Evolutionary conservation across 2,113 vertebrate species (phyloP).

Genomic region (Neopipo cinnamomea): DNA sequence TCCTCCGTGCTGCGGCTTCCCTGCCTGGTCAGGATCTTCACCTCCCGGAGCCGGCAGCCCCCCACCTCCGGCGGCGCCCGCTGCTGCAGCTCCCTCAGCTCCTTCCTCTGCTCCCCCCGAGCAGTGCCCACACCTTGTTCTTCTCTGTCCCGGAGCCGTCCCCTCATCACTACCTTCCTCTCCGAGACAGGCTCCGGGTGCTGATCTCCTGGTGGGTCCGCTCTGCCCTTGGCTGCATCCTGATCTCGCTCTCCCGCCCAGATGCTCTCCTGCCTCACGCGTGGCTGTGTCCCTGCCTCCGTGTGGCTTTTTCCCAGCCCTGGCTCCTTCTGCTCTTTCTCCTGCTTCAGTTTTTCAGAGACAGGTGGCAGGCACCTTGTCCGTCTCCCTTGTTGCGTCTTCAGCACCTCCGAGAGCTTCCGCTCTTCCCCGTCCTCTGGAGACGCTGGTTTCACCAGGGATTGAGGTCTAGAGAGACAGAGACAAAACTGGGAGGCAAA

Average conservation of each 20-base stretch:
- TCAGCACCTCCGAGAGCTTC: conserved; percentile 73
- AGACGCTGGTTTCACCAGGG: background rate
- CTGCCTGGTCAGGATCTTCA: conserved; percentile 41
- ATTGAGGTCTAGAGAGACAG: background rate
- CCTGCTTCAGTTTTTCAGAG: conserved; percentile 57
- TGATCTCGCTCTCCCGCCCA: background rate
- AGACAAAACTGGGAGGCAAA: background rate
- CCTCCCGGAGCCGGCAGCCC: background rate
- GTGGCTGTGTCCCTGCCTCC: fast-evolving
- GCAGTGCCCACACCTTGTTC: background rate
- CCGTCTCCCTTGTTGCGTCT: conserved; percentile 69
- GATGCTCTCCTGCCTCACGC: background rate
- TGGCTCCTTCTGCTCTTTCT: conserved; percentile 30
- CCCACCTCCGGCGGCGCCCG: background rate
- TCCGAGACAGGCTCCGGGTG: fast-evolving
- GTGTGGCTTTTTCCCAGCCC: fast-evolving
- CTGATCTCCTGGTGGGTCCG: background rate
- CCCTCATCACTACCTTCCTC: background rate
- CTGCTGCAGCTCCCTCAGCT: background rate
- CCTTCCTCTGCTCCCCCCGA: background rate
- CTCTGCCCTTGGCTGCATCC: background rate
- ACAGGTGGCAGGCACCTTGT: conserved; percentile 46
- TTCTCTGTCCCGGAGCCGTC: background rate
- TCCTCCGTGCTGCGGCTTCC: background rate
- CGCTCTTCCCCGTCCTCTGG: background rate